Base-by-base conservation (phyloP, 2,797 vertebrate genomes). In the Tachyglossus aculeatus region DNA sequence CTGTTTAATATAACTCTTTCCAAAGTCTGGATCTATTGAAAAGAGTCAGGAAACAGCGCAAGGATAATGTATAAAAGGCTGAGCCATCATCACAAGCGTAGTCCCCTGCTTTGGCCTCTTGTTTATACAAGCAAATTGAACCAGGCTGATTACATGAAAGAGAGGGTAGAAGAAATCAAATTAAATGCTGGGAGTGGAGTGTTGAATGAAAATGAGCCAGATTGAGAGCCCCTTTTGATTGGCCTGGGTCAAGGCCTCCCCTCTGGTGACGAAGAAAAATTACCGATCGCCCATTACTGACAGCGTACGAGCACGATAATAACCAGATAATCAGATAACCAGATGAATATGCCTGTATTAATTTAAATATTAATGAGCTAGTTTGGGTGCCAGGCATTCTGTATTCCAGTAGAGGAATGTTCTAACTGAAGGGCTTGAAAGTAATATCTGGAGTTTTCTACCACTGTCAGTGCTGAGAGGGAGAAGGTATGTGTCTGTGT, bases 1-100 rank as follows among this genome's bases (percentile, higher is more conserved):
- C 84, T 86, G 80, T 86, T 86, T 86, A 84, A 86, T 76, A 69
- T 81, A 84, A 83, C 74, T 88, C 80, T 80, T 39, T 40, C 79
- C 80, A 50, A 45, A 65, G 71, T 81, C 82, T 80, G 73, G 76
- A 68, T 81, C 63, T 67, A 61, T 43, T 71, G 73, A 71, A 81
- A 81, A 79, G 75, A 72, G 67, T 77, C 44, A 66, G 76, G 78
- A 81, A 87, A 71, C 77, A 76, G 67, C 68, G 68, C 40, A 4
- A 66, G 56, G 67, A 66, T 54, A 45, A 36, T 63, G 36, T 71
- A 78, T 79, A 48, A 74, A 85, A 77, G 81, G 60, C 73, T 79
- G 73, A 78, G 52, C 59, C 2, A 4, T 74, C 40, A 14, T 16
- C 55, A 72, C 77, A 52, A 84, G 69, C 38, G 52, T 38, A 43